Evolutionary conservation across 2,113 vertebrate genomes (phyloP), one percentile per base, ranked within the genome.

Genomic region (Bubo blakistoni): DNA sequence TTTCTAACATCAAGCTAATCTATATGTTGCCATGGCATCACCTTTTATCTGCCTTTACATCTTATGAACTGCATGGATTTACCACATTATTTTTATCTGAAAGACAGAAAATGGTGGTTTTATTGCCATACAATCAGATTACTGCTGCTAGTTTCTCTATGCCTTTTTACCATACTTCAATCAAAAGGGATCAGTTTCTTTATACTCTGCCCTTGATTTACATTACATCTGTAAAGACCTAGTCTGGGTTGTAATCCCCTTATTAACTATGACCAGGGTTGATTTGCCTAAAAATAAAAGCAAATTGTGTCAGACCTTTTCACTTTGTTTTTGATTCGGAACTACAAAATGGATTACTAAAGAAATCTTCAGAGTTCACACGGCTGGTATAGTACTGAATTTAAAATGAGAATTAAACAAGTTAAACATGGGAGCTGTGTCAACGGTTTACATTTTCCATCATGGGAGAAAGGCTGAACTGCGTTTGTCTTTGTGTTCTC

Each of bases 321-420:
- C 98, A 98, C 94, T 99, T 99, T 99, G 99, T 99, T 99, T 99
- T 99, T 99, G 96, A 98, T 98, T 98, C 98, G 97, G 98, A 98
- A 98, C 98, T 98, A 99, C 99, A 99, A 99, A 99, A 99, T 99
- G 99, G 99, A 99, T 99, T 99, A 99, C 98, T 98, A 98, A 97
- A 98, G 98, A 98, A 98, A 98, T 98, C 97, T 98, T 98, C 98
- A 97, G 97, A 98, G 98, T 98, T 98, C 98, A 98, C 98, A 98
- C 97, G 98, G 98, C 98, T 52, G 82, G 97, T 97, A 97, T 98
- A 98, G 98, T 98, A 98, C 98, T 98, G 97, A 98, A 98, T 98
- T 98, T 98, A 98, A 98, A 99, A 98, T 98, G 98, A 98, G 98
- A 98, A 98, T 98, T 98, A 99, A 98, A 99, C 98, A 98, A 98